Conservation (phyloP, 2,797 vertebrate genomes). For the Diceros bicornis region DNA sequence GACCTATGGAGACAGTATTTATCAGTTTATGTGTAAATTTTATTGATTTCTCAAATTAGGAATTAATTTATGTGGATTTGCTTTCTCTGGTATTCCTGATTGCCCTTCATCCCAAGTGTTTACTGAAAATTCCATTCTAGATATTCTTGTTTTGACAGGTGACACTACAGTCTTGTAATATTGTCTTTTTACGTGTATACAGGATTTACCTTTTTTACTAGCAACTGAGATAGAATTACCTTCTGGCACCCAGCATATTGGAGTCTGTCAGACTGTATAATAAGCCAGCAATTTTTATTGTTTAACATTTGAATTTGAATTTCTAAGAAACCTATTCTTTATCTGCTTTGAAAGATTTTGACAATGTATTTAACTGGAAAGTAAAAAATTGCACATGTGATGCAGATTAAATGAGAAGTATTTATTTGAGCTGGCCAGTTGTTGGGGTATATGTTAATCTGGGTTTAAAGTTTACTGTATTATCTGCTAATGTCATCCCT, state of each 20-base stretch:
- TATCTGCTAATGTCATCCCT: slow-evolving; percentile 38
- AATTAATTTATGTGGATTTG: slow-evolving; percentile 86
- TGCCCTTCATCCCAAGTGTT: slow-evolving; percentile 85
- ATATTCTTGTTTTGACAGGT: slow-evolving; percentile 85
- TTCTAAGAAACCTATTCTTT: slow-evolving; percentile 67
- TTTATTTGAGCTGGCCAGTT: slow-evolving; percentile 54
- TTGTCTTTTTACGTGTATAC: slow-evolving; percentile 82
- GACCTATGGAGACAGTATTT: slow-evolving; percentile 89
- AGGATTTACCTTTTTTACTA: slow-evolving; percentile 79
- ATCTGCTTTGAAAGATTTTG: slow-evolving; percentile 76
- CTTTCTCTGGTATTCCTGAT: slow-evolving; percentile 87
- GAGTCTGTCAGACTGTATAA: slow-evolving; percentile 71
- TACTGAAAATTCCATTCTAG: slow-evolving; percentile 82
- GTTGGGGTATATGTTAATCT: neutral
- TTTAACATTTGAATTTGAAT: slow-evolving; percentile 80
- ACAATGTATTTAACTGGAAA: slow-evolving; percentile 66
- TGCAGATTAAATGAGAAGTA: slow-evolving; percentile 63
- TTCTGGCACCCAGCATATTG: slow-evolving; percentile 52
- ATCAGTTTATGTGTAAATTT: slow-evolving; percentile 88
- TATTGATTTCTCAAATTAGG: slow-evolving; percentile 89
- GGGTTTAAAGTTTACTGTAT: slow-evolving; percentile 62
- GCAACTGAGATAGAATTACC: slow-evolving; percentile 83
- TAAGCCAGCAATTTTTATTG: slow-evolving; percentile 77
- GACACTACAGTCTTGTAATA: slow-evolving; percentile 84
- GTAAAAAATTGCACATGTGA: slow-evolving; percentile 57